Evolutionary conservation across 64 coral and sea anemone genomes (phyloP), one percentile per base, ranked within the genome.

Genomic region (Actinia tenebrosa): DNA sequence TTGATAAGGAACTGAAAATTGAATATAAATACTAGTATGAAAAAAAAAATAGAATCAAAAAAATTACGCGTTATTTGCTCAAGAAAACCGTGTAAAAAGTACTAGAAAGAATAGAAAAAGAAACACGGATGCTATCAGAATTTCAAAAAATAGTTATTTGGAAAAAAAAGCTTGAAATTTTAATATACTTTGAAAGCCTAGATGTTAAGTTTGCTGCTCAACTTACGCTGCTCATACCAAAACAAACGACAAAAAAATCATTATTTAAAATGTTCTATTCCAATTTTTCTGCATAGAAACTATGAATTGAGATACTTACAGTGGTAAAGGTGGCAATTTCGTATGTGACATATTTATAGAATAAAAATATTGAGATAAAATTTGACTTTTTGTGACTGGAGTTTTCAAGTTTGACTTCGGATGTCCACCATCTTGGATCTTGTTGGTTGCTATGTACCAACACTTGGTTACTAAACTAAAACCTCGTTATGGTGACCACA

Each of bases 301-400:
- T 47, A 1, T 81, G 4, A n/a, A 8, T 81, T 16, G 3, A 53
- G 79, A 45, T 60, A 97, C 94, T 97, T 88, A 97, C 94, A 88
- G 94, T 91, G 94, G 91, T 22, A 97, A 89, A 7, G 94, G 94
- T 60, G 94, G 94, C 19, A 97, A 78, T 83, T 88, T 89, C 5
- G 94, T 90, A 82, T 97, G 91, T 22, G 94, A 97, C 94, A 97
- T 97, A 3, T 85, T 59, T 61, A 85, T 61, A 55, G 16, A 11
- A 43, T 85, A 25, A 37, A 85, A 37, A 42, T 81, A 54, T 83
- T 54, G 45, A 53, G 46, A 53, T 52, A 9, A 58, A 83, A 83
- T 47, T 52, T 85, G 25, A 44, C 83, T 85, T 54, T 58, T 58
- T 18, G 53, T 50, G 45, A n/a, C 37, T 22, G 80, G 7, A 47